These are phyloP conservation scores for Drosophila sp. DNA, from an alignment of 1,140 invertebrate genomes.

Conservation along the genomic window DNA sequence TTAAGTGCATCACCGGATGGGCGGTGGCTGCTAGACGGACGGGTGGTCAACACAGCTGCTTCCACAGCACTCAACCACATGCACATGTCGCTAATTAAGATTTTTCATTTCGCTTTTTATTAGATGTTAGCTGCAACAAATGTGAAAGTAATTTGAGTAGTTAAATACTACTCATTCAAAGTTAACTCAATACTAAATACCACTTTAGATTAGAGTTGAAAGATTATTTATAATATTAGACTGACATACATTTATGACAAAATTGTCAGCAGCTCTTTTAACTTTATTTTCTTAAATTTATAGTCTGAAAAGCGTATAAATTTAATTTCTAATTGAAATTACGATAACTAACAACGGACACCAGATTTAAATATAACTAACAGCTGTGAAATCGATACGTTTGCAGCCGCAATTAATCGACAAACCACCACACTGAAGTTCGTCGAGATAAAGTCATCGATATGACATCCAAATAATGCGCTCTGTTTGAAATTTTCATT, in stretches of 20 bases:
- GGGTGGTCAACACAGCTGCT: constrained; percentile 41
- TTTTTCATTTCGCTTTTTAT: constrained; percentile 49
- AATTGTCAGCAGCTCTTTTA: not conserved
- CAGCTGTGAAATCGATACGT: not conserved
- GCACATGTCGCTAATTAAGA: constrained; percentile 47
- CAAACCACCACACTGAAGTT: constrained; percentile 5
- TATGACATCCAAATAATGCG: not conserved
- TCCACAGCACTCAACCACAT: constrained; percentile 8
- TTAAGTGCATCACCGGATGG: constrained; percentile 63
- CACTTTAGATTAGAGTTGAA: not conserved
- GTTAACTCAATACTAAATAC: not conserved
- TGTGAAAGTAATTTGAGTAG: constrained; percentile 27
- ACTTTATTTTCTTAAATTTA: too few relatives aligned
- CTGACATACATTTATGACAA: not conserved
- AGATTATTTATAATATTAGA: not conserved
- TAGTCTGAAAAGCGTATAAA: not conserved
- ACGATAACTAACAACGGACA: not conserved
- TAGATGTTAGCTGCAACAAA: constrained; percentile 31
- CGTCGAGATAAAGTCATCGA: not conserved
- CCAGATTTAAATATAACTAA: not conserved
- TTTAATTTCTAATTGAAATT: not conserved
- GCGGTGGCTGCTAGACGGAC: constrained; percentile 42
- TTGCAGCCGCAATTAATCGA: not conserved
- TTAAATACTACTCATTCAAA: constrained; percentile 5
- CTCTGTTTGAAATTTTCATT: not conserved